Evolutionary conservation across 1,140 invertebrate genomes (phyloP).

Genomic region (Heliconius himera): DNA sequence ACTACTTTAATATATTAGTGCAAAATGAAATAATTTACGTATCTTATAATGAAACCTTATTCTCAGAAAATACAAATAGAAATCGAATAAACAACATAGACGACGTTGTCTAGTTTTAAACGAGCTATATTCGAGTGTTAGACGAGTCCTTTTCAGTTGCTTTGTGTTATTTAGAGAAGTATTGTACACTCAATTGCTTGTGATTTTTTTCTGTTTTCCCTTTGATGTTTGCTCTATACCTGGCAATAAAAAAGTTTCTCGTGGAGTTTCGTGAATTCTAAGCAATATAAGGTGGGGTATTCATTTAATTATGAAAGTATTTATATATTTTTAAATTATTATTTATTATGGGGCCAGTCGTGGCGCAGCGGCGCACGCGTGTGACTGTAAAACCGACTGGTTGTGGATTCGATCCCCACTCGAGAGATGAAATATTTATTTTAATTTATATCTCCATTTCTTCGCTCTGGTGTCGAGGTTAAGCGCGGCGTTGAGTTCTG

Average conservation of each 20-base stretch:
- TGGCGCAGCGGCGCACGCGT: too few species aligned
- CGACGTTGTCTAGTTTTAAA: slow-evolving; percentile 1
- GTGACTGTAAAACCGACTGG: too few species aligned
- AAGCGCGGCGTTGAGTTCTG: too few species aligned
- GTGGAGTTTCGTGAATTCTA: background rate
- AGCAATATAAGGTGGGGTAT: background rate
- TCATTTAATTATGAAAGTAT: background rate
- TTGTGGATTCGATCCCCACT: too few species aligned
- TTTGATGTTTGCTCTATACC: background rate
- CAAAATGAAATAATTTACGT: too few species aligned
- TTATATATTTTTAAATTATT: too few species aligned
- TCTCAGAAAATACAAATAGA: background rate
- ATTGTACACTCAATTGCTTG: slow-evolving; percentile 16
- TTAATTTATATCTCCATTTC: too few species aligned
- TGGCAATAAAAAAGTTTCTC: background rate
- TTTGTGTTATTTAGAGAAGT: slow-evolving; percentile 5
- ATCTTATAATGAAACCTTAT: background rate
- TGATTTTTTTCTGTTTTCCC: background rate
- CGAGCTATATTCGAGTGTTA: slow-evolving; percentile 15
- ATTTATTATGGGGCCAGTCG: too few species aligned
- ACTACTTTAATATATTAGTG: too few species aligned
- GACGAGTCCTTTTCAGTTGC: slow-evolving; percentile 6
- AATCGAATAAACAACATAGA: background rate
- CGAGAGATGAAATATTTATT: too few species aligned
- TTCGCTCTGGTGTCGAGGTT: too few species aligned